Evolutionary conservation across 2,113 vertebrate species (phyloP), one percentile per base, ranked within the genome.

Genomic region (Lathamus discolor): DNA sequence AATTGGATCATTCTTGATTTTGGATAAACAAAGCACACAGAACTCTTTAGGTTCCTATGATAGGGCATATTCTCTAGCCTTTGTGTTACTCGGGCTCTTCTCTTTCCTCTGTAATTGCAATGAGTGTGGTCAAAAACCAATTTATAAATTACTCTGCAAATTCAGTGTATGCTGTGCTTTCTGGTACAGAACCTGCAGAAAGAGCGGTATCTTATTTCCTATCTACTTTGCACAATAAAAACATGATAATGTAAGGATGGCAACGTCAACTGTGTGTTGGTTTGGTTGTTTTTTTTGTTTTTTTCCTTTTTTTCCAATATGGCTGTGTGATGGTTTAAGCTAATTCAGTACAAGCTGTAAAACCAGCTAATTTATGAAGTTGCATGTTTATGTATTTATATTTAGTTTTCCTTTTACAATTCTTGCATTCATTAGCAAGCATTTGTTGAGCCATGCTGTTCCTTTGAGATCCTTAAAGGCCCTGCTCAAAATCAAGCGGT

Each of bases 401-500:
- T 91, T 88, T 83, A 90, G 73, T 83, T 89, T 85, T 92, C 52
- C 54, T 69, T 94, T 91, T 82, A 68, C 61, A 64, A 14, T 39
- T 72, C 31, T 18, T 57, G 35, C 64, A 39, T 88, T 96, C 81
- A 66, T 93, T 86, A 85, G 31, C 57, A 69, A 39, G 39, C 24
- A 33, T 93, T 86, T 63, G 86, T 95, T 0, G 0, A 80, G 64
- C 93, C 33, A 7, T 31, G 55, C 49, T 62, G 57, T 91, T 90
- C 82, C 79, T 80, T 55, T 89, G 68, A 95, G 87, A 90, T 66
- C 73, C 92, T 86, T 62, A 69, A 78, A 90, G 86, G 78, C 90
- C 80, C 84, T 88, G 80, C 90, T 96, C 63, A 79, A 86, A 94
- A 72, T 29, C 54, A 86, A 97, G 91, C 51, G 46, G 55, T 6